Percentiles rank a stretch among this genome's conserved stretches.
These are phyloP conservation scores for Molothrus ater DNA, from an alignment of 2,797 vertebrate species.

Conservation along the genomic window DNA sequence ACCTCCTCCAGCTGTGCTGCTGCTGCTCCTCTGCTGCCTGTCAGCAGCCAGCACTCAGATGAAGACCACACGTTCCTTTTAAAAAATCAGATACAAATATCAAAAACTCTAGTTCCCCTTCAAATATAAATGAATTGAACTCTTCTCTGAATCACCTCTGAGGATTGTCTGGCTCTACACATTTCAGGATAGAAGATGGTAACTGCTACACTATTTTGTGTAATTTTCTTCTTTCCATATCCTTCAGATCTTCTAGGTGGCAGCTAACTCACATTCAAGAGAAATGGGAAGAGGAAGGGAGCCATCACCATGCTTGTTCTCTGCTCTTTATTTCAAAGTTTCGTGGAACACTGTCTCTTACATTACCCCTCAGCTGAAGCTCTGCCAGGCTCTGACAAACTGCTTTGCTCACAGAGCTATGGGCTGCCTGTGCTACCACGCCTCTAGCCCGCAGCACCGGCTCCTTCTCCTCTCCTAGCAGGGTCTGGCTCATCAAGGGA, in stretches of 20 bases:
- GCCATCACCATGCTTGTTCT: background rate
- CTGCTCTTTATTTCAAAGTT: background rate
- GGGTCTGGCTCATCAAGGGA: background rate
- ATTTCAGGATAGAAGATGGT: background rate
- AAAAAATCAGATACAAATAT: background rate
- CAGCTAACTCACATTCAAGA: background rate
- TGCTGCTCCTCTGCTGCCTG: background rate
- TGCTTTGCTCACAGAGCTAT: background rate
- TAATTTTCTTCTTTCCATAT: background rate
- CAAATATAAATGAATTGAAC: background rate
- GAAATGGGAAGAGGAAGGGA: background rate
- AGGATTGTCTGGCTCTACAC: background rate
- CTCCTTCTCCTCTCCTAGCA: background rate
- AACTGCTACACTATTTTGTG: background rate
- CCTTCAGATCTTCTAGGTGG: background rate
- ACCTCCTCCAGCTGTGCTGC: background rate
- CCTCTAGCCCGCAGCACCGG: fast-evolving
- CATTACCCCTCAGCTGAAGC: background rate
- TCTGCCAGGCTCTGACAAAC: background rate
- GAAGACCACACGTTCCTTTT: background rate
- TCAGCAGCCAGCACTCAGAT: background rate
- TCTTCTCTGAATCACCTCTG: background rate
- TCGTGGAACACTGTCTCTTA: background rate
- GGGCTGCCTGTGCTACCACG: background rate
- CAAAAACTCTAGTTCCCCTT: background rate